These are phyloP conservation scores for Scolopax mira DNA, from an alignment of 2,113 vertebrate genomes.

Conservation along the genomic window DNA sequence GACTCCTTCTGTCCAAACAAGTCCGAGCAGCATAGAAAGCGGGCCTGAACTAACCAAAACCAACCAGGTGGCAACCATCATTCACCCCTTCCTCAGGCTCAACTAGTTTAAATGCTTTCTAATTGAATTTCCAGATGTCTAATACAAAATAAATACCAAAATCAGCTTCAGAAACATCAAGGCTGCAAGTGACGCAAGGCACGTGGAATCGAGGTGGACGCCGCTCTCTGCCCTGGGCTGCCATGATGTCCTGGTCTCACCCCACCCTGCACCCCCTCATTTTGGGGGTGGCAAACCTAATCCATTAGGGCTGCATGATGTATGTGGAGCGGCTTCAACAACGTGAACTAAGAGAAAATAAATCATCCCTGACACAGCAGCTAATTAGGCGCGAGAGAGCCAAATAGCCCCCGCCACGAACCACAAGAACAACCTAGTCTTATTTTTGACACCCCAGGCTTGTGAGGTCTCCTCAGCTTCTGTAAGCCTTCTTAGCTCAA, in stretches of 20 bases:
- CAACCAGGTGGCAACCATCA: background rate
- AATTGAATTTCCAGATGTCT: background rate
- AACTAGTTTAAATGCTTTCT: background rate
- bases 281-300: background rate
- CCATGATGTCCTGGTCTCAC: background rate
- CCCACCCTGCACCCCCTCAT: fast-evolving
- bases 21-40: background rate
- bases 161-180: background rate
- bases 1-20: background rate
- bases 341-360: background rate
- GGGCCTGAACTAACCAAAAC: background rate
- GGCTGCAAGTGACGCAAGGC: background rate
- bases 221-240: background rate
- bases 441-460: background rate
- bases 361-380: background rate
- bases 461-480: background rate
- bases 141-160: background rate
- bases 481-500: background rate
- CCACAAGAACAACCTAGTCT: background rate
- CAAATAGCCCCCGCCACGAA: background rate
- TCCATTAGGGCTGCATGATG: background rate
- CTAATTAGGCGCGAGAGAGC: background rate
- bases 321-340: background rate
- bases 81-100: background rate
- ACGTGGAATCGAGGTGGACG: background rate